Base-by-base conservation (phyloP, 2,888 invertebrate genomes). In the Euzophera pinguis region DNA sequence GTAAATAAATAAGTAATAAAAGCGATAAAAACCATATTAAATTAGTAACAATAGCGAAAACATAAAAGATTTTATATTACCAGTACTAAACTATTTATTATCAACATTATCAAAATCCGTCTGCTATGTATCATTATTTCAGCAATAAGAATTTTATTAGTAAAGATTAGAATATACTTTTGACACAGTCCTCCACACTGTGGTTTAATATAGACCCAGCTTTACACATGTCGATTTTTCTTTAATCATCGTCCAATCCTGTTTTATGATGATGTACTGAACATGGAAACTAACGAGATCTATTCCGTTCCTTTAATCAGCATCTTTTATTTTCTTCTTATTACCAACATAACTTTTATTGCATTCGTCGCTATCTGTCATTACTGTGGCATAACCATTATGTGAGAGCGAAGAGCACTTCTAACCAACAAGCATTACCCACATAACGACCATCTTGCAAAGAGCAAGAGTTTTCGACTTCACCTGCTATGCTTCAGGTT, bases 391-490 rank as follows among this genome's bases (percentile, higher is more conserved):
- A 13, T 14, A 14, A 9, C 14, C 4, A 10, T 76, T 74, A 72
- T 71, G 71, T 67, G 22, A 53, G 63, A 66, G 67, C 66, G 70
- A 65, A 69, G 64, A 71, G 67, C 63, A 58, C 57, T 57, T 54
- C 59, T 57, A 63, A 63, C 63, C 63, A 62, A 63, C 69, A 62
- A 60, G 70, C 69, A 71, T 70, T 74, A 73, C 64, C 62, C 57
- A 67, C 69, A 76, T 84, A 84, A 84, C 81, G 81, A 80, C 78
- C 77, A 71, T 78, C 79, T 79, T 71, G 77, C 69, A 73, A 68
- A 73, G 76, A 73, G 78, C 74, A 73, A 78, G 79, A 81, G 75
- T 78, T 82, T 76, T 78, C 76, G 73, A 72, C 70, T 75, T 75
- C 68, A 68, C 67, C 67, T 61, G 66, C 67, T 63, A 71, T 59